These are phyloP conservation scores for Rhopalosiphum nymphaeae DNA, from an alignment of 2,888 invertebrate genomes.

Conservation along the genomic window DNA sequence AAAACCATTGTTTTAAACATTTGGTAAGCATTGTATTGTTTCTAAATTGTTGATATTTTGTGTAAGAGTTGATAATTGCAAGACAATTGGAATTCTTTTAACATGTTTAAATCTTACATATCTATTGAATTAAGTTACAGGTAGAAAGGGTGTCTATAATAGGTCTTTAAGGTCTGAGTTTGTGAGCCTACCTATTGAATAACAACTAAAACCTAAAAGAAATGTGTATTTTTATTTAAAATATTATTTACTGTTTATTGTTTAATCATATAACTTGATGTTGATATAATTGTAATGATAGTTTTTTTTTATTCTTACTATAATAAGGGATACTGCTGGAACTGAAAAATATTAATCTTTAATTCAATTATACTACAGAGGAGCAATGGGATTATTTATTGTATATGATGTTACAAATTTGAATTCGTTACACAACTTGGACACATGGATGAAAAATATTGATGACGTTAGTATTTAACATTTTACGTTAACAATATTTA, in stretches of 20 bases:
- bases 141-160: background rate
- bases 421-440: background rate
- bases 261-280: background rate
- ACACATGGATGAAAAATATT: background rate
- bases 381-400: background rate
- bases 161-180: background rate
- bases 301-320: background rate
- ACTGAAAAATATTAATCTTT: background rate
- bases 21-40: background rate
- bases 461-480: background rate
- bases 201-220: background rate
- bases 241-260: background rate
- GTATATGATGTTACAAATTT: background rate
- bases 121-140: background rate
- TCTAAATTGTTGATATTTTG: background rate
- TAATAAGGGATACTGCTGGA: constrained; percentile 2
- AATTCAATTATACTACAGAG: background rate
- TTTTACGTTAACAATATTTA: background rate
- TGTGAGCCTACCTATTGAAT: background rate
- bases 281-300: background rate
- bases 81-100: background rate
- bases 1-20: background rate
- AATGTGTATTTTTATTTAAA: background rate
- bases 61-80: background rate
- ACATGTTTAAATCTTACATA: background rate